Evolutionary conservation across 1,140 invertebrate genomes (phyloP).

Genomic region (Globodera rostochiensis): DNA sequence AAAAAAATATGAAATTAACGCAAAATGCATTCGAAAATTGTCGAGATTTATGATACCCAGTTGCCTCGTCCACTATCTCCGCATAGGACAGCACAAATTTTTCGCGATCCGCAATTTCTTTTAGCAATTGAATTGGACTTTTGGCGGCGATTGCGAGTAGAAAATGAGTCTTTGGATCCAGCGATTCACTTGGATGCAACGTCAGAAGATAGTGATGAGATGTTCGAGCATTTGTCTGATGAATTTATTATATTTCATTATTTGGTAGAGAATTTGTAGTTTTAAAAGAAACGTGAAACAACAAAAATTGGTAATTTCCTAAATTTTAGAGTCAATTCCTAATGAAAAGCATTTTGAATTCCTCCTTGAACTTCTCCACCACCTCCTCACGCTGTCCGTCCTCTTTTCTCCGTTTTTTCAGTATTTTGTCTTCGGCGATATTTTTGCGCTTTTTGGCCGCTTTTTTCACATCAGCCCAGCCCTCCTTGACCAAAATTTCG

Average conservation of each 20-base stretch:
- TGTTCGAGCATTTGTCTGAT: neutral
- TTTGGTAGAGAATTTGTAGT: neutral
- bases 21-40: neutral
- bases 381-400: neutral
- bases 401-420: conserved; percentile 9
- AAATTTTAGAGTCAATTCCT: neutral
- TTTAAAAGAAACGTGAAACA: neutral
- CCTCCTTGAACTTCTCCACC: neutral
- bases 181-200: conserved; percentile 12
- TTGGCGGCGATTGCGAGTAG: neutral
- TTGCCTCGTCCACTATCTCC: neutral
- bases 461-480: conserved; percentile 8
- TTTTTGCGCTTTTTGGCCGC: conserved; percentile 1
- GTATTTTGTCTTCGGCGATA: neutral
- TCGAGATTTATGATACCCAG: neutral
- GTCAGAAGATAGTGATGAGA: conserved; percentile 23
- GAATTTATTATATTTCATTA: neutral
- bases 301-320: neutral
- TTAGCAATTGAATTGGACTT: neutral
- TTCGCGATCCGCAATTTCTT: neutral
- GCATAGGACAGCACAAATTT: neutral
- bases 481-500: neutral
- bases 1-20: neutral
- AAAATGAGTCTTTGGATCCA: conserved; percentile 22
- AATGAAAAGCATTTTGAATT: neutral